Evolutionary conservation across 2,113 vertebrate species (phyloP).

Genomic region (Columbina picui): DNA sequence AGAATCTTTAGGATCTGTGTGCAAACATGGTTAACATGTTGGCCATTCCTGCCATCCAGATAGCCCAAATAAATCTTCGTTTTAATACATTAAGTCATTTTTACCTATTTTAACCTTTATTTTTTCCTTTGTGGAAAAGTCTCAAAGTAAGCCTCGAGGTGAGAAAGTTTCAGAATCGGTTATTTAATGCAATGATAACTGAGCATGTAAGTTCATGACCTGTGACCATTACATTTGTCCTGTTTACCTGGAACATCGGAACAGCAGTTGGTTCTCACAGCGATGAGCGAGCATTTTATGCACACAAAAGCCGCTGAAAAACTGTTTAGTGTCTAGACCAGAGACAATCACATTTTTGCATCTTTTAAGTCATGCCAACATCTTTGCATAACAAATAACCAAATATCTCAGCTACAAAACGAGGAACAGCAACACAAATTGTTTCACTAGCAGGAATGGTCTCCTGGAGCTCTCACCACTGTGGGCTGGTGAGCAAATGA

Average conservation of each 20-base stretch:
- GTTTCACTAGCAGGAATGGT: neutral
- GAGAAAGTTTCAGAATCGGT: neutral
- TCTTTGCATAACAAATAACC: neutral
- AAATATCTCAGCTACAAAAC: neutral
- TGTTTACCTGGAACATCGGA: neutral
- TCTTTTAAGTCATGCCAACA: neutral
- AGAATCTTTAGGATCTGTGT: neutral
- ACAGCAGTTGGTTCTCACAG: accelerated
- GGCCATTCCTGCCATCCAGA: neutral
- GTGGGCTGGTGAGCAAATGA: neutral
- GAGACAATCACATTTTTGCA: neutral
- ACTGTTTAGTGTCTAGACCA: neutral
- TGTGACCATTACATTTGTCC: neutral
- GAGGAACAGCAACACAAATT: neutral
- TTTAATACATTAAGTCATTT: neutral
- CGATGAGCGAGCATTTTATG: accelerated
- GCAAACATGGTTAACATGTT: neutral
- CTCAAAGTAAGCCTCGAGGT: neutral
- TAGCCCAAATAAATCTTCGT: neutral
- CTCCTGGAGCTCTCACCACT: neutral
- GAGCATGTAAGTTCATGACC: neutral
- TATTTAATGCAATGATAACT: neutral
- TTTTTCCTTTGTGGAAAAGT: neutral
- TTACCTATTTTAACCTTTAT: neutral
- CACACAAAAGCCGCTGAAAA: neutral